Conservation (phyloP, 2,888 invertebrate species). For the Tanytarsus gracilentus region DNA sequence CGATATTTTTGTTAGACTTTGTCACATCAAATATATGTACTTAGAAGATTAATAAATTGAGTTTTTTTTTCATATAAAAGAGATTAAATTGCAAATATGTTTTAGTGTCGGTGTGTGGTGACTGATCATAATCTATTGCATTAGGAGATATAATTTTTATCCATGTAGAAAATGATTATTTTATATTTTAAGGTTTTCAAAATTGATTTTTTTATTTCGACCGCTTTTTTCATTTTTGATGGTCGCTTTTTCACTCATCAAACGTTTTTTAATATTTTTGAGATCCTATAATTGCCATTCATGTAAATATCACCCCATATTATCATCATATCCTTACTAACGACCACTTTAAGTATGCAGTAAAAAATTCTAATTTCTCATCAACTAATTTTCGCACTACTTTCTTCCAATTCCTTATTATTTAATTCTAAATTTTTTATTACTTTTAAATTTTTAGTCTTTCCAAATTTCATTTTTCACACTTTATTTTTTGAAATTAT, state of each 20-base stretch:
- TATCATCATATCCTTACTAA: neutral
- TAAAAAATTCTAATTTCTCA: neutral
- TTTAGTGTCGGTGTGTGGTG: no score
- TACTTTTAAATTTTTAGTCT: constrained; percentile 19
- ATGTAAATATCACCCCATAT: constrained; percentile 7
- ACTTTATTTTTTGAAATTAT: neutral
- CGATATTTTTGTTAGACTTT: neutral
- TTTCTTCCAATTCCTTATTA: neutral
- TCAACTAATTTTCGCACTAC: neutral
- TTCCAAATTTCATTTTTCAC: constrained; percentile 27
- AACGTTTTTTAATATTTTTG: neutral
- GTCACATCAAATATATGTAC: constrained; percentile 15
- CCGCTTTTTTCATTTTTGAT: neutral
- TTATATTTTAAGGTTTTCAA: neutral
- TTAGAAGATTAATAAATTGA: constrained; percentile 10
- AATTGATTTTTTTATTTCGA: neutral
- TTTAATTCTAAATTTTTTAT: neutral
- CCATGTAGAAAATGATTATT: constrained; percentile 11
- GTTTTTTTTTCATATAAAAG: neutral
- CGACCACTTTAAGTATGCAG: neutral
- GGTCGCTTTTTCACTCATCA: neutral
- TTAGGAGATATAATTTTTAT: constrained; percentile 3
- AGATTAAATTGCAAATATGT: no score
- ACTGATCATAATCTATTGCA: constrained; percentile 8
- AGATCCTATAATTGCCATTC: constrained; percentile 13